Base-by-base conservation (phyloP, 2,888 invertebrate genomes). In the Ophion costatus region DNA sequence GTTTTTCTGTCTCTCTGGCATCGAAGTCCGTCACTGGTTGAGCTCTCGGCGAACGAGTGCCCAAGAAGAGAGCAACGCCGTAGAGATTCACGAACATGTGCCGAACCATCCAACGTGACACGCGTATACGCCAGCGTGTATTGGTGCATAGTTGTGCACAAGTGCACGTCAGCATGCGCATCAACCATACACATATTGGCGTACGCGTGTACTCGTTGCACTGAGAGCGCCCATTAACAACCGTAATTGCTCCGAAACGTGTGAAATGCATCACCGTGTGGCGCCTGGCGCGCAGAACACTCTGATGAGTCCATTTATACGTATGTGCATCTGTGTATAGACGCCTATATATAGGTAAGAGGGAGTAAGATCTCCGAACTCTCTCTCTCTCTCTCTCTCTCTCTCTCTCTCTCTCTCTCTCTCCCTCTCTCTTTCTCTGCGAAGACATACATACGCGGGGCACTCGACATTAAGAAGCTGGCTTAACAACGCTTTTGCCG, bases 181-280 rank as follows among this genome's bases (percentile, higher is more conserved):
- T 17, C 51, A 51, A 17, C 51, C 51, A 17, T 17, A 51, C 51
- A 10, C 20, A 10, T n/a, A 56, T 51, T 59, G 24, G 33, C 24
- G 29, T 56, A 33, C 17, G 14, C 29, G 22, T 61, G 74, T 80
- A 64, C n/a, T 33, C 77, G 63, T 22, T 64, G 79, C 67, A 73
- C 73, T 59, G 80, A 83, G 80, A 79, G 80, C 80, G 84, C 90
- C 91, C 92, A 92, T 92, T 92, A 92, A 91, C 90, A 90, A 90
- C 86, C 89, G 90, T 92, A 92, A 93, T 92, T 92, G 91, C 92
- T 88, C 88, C 90, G 89, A 91, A 92, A 91, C 90, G 89, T 84
- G 81, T 86, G 85, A 89, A 87, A 87, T 84, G 86, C 86, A 80
- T 82, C 73, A 80, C 67, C 78, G 82, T 64, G 79, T 69, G 73